Base-by-base conservation (phyloP, 2,888 invertebrate species). In the Parnassius mnemosyne region DNA sequence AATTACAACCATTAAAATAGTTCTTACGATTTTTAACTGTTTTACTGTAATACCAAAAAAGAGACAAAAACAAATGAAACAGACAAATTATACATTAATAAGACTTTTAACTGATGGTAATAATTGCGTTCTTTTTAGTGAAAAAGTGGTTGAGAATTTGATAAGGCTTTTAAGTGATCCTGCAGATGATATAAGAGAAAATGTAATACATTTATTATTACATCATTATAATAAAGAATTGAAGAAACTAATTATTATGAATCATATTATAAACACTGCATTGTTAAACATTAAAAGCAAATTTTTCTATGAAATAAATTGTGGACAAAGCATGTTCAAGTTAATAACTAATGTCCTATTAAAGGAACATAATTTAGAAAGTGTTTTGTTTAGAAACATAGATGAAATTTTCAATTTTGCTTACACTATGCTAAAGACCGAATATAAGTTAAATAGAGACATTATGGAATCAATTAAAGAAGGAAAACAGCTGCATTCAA, bases 141-240 rank as follows among this genome's bases (percentile, higher is more conserved):
- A 81, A 12, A 50, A 74, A 9, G 87, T 92, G 72, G 71, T 92
- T 16, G 70, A 80, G n/a, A 81, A 86, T 55, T 76, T 95, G 10
- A 75, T 94, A 5, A 82, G 79, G 64, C 85, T 94, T 44, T 79
- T 94, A 9, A 83, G 92, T 66, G 93, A 93, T 71, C 93, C 94
- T 20, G 92, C 93, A 20, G 92, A 93, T 71, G 95, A 95, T 82
- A 85, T 95, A 0, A 85, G 94, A 69, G 92, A 93, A 60, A 82
- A 87, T 71, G 87, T 93, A 0, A 82, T 89, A 2, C 75, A 83
- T 3, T 80, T 95, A 63, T 75, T 95, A 13, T 73, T 92, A 3
- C 78, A 87, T 44, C 84, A 93, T 72, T 93, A 92, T 67, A 74
- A 81, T 3, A 68, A 78, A 5, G 74, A 89, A 59, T 65, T 88